A percentile compares a stretch with the other conserved stretches of the same genome.
These are phyloP conservation scores for Malthinus flaveolus DNA, from an alignment of 2,888 invertebrate species.

Conservation along the genomic window DNA sequence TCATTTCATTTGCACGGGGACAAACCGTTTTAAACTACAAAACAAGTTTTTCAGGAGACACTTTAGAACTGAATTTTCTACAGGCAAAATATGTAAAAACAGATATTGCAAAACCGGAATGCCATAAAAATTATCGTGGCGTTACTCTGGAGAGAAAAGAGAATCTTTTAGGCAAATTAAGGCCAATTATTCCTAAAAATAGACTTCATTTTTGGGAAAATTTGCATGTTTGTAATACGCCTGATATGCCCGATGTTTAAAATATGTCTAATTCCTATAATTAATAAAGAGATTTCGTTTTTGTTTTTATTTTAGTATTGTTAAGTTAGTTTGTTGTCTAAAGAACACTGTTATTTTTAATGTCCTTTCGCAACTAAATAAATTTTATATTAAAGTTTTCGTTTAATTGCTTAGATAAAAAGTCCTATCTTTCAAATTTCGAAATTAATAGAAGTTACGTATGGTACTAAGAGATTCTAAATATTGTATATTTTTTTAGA, in stretches of 20 bases:
- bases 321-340: too few species aligned
- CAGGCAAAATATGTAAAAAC: background rate
- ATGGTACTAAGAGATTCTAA: background rate
- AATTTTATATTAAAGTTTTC: background rate
- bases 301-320: too few species aligned
- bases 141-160: background rate
- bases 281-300: too few species aligned
- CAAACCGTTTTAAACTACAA: background rate
- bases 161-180: background rate
- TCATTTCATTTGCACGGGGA: background rate
- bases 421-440: background rate
- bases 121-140: background rate
- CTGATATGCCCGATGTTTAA: too few species aligned
- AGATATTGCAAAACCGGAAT: background rate
- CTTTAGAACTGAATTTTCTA: background rate
- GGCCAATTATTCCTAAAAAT: background rate
- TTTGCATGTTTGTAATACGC: background rate
- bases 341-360: too few species aligned
- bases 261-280: too few species aligned
- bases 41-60: background rate
- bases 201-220: background rate
- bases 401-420: background rate
- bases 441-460: background rate
- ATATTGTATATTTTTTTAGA: background rate
- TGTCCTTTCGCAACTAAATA: too few species aligned